These are phyloP conservation scores for Petroica traversi DNA, from an alignment of 2,113 vertebrate species.

Conservation along the genomic window DNA sequence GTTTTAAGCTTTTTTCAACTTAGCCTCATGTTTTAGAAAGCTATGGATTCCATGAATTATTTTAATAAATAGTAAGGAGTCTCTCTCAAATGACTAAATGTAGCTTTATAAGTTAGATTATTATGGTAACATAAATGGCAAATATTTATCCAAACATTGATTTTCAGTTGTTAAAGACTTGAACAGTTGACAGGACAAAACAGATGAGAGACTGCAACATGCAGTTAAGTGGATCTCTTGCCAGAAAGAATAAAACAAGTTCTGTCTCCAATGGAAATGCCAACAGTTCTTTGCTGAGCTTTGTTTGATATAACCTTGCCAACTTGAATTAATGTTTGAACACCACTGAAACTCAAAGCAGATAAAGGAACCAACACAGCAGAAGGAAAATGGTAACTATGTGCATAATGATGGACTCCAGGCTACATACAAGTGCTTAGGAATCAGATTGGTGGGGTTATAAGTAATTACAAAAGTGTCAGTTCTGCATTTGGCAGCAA, in stretches of 20 bases:
- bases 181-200: background rate
- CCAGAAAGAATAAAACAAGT: background rate
- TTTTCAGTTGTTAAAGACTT: background rate
- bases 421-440: background rate
- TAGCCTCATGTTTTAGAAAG: conserved; percentile 1
- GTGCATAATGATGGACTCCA: background rate
- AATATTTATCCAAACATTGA: background rate
- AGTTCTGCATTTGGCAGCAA: background rate
- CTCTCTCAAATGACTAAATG: background rate
- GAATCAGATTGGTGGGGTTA: background rate
- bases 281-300: background rate
- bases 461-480: background rate
- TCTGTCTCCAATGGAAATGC: background rate
- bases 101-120: background rate
- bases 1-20: conserved; percentile 29
- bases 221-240: background rate
- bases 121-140: background rate
- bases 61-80: background rate
- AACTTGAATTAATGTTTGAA: conserved; percentile 19
- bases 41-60: background rate
- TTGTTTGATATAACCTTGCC: background rate
- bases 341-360: background rate
- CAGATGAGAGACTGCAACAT: background rate
- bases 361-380: background rate
- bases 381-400: conserved; percentile 15